Conservation (phyloP, 2,888 invertebrate species). For the Arenicola marina region DNA sequence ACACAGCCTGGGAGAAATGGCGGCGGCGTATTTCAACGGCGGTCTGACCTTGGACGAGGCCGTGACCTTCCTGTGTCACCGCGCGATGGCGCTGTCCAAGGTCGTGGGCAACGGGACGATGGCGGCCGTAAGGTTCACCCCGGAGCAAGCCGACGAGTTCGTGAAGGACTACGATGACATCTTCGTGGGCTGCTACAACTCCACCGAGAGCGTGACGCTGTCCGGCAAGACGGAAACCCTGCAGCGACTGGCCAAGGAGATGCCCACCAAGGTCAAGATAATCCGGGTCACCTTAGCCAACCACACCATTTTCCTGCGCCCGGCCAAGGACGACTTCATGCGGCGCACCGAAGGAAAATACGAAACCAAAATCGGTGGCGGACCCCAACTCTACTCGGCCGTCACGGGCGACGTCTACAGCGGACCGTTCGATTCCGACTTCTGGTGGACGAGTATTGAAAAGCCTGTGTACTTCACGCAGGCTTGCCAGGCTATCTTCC, state of each 20-base stretch:
- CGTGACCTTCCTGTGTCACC: slow-evolving; percentile 7
- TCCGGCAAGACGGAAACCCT: slow-evolving; percentile 19
- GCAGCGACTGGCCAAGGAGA: slow-evolving; percentile 5
- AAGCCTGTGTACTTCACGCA: slow-evolving; percentile 16
- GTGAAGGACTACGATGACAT: slow-evolving; percentile 11
- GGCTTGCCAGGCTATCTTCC: slow-evolving; percentile 13
- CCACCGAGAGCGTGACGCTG: slow-evolving; percentile 18
- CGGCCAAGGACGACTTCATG: slow-evolving; percentile 15
- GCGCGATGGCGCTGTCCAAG: slow-evolving; percentile 13
- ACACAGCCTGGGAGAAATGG: slow-evolving; percentile 23
- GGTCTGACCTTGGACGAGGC: slow-evolving; percentile 17
- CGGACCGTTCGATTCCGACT: slow-evolving; percentile 7
- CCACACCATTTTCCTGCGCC: slow-evolving; percentile 21
- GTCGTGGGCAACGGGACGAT: slow-evolving; percentile 24
- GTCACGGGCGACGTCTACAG: slow-evolving; percentile 1
- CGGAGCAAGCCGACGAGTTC: slow-evolving; percentile 15
- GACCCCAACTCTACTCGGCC: not conserved
- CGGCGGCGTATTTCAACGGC: slow-evolving; percentile 19
- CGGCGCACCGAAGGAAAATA: slow-evolving; percentile 11
- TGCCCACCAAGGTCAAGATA: slow-evolving; percentile 17
- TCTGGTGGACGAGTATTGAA: slow-evolving; percentile 22
- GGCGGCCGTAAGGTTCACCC: slow-evolving; percentile 20
- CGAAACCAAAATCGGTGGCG: not conserved
- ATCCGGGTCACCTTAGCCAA: slow-evolving; percentile 23
- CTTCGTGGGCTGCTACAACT: slow-evolving; percentile 26